phyloP scores from a whole-genome alignment of 1,140 invertebrate genomes.

The Rhagoletis pomonella region DNA sequence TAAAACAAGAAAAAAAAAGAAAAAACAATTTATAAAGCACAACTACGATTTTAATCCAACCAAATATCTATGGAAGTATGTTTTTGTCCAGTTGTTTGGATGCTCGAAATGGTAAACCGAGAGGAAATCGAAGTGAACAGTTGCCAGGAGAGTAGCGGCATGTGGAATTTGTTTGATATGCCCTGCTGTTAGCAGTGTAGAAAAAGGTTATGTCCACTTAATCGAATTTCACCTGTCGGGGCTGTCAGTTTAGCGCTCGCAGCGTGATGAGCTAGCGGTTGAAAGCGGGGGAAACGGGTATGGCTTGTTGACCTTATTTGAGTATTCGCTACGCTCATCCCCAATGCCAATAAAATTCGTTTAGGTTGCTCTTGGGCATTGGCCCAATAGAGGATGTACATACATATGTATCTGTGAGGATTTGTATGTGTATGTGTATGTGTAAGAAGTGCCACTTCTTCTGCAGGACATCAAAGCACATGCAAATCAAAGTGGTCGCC shows the following conservation, averaged over 20 bases:
- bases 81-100: too few species aligned
- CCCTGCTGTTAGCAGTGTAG: too few species aligned
- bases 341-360: neutral
- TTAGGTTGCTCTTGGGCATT: too few species aligned
- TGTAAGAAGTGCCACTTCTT: neutral
- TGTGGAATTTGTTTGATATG: too few species aligned
- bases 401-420: neutral
- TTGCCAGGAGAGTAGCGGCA: too few species aligned
- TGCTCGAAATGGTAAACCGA: too few species aligned
- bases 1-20: too few species aligned
- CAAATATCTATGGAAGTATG: too few species aligned
- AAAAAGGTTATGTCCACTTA: conserved; percentile 8
- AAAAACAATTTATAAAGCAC: too few species aligned
- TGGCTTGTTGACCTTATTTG: conserved; percentile 27
- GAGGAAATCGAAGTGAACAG: too few species aligned
- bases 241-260: conserved; percentile 8
- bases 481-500: neutral
- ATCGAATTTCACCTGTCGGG: conserved; percentile 36
- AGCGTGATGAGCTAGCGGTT: neutral
- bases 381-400: neutral
- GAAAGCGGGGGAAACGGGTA: neutral
- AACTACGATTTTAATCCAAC: too few species aligned
- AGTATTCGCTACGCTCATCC: neutral
- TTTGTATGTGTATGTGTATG: neutral
- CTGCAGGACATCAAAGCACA: neutral